Evolutionary conservation across 2,797 vertebrate species (phyloP).

Genomic region (Mallotus villosus): DNA sequence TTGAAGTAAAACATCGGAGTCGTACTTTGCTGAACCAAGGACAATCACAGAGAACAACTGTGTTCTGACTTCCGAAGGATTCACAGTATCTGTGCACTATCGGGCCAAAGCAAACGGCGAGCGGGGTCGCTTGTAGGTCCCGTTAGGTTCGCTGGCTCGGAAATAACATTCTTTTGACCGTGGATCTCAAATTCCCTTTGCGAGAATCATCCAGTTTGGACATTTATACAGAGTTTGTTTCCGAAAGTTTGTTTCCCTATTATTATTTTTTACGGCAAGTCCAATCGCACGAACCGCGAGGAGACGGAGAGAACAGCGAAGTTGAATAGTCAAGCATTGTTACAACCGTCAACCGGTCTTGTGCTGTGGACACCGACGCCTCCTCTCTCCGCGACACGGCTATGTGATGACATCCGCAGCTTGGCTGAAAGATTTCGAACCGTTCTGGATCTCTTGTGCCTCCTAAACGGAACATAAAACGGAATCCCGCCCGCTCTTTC

Average conservation of each 20-base stretch:
- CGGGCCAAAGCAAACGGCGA: not conserved
- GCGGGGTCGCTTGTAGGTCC: not conserved
- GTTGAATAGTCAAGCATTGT: not conserved
- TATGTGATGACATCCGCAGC: conserved; percentile 8
- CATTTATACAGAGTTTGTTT: not conserved
- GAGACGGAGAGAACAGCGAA: not conserved
- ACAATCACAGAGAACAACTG: not conserved
- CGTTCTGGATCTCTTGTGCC: not conserved
- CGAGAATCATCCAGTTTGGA: not conserved
- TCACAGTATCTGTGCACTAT: too few relatives aligned
- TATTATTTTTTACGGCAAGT: not conserved
- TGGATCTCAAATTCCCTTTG: too few relatives aligned
- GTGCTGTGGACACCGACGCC: not conserved
- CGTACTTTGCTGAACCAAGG: not conserved
- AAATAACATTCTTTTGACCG: not conserved
- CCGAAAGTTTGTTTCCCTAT: not conserved
- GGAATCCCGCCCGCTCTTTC: not conserved
- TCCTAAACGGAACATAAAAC: not conserved
- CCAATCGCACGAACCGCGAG: not conserved
- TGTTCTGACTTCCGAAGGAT: not conserved
- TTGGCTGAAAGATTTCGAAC: not conserved
- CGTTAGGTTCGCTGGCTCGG: not conserved
- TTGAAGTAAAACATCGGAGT: not conserved
- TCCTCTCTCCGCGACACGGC: not conserved
- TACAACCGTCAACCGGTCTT: not conserved